Percentiles rank a stretch among this genome's conserved stretches.
Conservation (phyloP, 2,113 vertebrate genomes). For the Laticauda laticaudata region DNA sequence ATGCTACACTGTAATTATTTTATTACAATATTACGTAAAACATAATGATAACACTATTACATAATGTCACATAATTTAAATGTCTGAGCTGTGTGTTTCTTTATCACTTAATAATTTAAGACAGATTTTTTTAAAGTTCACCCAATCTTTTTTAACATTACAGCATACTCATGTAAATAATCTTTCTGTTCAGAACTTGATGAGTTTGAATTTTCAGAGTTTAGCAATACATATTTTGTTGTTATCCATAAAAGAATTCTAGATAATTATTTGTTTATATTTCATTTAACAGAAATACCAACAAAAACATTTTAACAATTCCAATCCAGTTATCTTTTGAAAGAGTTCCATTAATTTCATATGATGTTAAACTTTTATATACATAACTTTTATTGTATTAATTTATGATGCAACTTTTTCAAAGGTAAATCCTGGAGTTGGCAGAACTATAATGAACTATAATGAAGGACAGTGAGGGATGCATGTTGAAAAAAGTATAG, state of each 20-base stretch:
- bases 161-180: not conserved
- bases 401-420: not conserved
- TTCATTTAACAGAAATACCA: not conserved
- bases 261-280: not conserved
- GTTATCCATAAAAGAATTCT: not conserved
- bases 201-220: not conserved
- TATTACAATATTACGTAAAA: not conserved
- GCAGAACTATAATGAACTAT: not conserved
- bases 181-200: not conserved
- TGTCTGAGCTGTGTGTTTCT: not conserved
- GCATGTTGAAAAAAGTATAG: not conserved
- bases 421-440: not conserved
- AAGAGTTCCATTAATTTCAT: not conserved
- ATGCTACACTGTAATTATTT: not conserved
- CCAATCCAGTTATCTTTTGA: not conserved
- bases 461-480: not conserved
- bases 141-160: not conserved
- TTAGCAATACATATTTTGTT: not conserved
- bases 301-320: not conserved
- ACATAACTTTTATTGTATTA: not conserved
- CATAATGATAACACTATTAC: not conserved
- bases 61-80: not conserved
- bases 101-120: not conserved
- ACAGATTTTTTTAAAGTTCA: not conserved
- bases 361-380: not conserved